These are phyloP conservation scores for Siniperca obscura DNA, from an alignment of 2,797 vertebrate species.

Conservation along the genomic window DNA sequence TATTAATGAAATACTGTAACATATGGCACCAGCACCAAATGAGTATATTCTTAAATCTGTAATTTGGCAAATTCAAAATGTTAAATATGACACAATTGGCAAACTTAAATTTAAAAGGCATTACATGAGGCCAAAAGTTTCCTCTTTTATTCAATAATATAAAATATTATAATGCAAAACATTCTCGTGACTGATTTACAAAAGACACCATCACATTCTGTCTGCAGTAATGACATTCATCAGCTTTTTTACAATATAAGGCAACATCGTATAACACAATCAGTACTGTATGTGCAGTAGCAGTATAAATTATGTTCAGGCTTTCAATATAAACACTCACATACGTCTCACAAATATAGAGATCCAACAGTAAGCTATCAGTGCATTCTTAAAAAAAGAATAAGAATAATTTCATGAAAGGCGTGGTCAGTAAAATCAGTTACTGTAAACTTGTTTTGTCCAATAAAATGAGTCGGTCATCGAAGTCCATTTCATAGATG, in stretches of 20 bases:
- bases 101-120: conserved; percentile 15
- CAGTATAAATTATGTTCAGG: conserved; percentile 68
- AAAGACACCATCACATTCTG: conserved; percentile 54
- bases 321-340: conserved; percentile 63
- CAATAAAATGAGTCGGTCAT: conserved; percentile 29
- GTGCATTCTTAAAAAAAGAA: conserved; percentile 65
- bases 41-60: background rate
- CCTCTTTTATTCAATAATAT: conserved; percentile 65
- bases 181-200: conserved; percentile 58
- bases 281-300: conserved; percentile 49
- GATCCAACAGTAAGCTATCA: conserved; percentile 62
- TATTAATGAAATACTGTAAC: background rate
- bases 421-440: conserved; percentile 47
- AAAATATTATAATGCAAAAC: conserved; percentile 76
- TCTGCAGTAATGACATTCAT: conserved; percentile 67
- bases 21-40: background rate
- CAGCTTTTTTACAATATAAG: conserved; percentile 66
- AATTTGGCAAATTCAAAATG: background rate
- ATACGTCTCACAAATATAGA: conserved; percentile 61
- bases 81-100: background rate
- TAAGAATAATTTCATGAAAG: conserved; percentile 51
- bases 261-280: conserved; percentile 66
- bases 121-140: conserved; percentile 42
- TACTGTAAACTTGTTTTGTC: conserved; percentile 52
- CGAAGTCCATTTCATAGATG: conserved; percentile 41